phyloP scores from a whole-genome alignment of 2,888 invertebrate genomes.

The Siphonodentalium dalli region DNA sequence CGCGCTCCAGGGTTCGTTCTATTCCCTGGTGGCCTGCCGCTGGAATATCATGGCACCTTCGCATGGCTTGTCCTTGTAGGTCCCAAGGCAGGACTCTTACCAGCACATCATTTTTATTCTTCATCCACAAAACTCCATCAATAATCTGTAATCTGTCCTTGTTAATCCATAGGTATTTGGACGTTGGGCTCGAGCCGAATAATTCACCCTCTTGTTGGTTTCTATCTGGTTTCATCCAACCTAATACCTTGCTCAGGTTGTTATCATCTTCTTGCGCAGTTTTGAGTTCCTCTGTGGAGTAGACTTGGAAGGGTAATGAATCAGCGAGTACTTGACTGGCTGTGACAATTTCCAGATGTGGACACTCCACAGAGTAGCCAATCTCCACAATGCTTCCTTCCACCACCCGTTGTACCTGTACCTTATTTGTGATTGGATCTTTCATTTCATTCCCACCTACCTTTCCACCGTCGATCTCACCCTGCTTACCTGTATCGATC shows the following conservation, averaged over 20 bases:
- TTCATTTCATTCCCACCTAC: too few relatives aligned
- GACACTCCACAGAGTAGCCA: too few relatives aligned
- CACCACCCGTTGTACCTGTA: too few relatives aligned
- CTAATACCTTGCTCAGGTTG: background rate
- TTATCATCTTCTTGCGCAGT: background rate
- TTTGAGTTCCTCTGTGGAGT: too few relatives aligned
- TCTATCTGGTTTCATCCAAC: background rate
- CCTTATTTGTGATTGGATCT: too few relatives aligned
- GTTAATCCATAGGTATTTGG: constrained; percentile 5
- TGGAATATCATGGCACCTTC: constrained; percentile 1
- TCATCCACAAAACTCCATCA: too few relatives aligned
- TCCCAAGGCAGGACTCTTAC: background rate
- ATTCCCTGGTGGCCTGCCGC: constrained; percentile 11
- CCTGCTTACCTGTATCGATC: too few relatives aligned
- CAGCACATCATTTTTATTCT: background rate
- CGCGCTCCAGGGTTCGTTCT: background rate
- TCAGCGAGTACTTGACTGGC: too few relatives aligned
- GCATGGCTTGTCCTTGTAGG: background rate
- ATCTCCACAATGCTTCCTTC: too few relatives aligned
- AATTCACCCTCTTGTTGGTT: constrained; percentile 1
- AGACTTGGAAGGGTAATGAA: too few relatives aligned
- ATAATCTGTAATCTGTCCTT: background rate
- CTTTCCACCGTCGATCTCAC: too few relatives aligned
- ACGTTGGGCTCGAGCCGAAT: background rate
- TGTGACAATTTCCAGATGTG: too few relatives aligned